A percentile compares a stretch with the other conserved stretches of the same genome.
Evolutionary conservation across 2,797 vertebrate genomes (phyloP).

Genomic region (Syngnathus acus): DNA sequence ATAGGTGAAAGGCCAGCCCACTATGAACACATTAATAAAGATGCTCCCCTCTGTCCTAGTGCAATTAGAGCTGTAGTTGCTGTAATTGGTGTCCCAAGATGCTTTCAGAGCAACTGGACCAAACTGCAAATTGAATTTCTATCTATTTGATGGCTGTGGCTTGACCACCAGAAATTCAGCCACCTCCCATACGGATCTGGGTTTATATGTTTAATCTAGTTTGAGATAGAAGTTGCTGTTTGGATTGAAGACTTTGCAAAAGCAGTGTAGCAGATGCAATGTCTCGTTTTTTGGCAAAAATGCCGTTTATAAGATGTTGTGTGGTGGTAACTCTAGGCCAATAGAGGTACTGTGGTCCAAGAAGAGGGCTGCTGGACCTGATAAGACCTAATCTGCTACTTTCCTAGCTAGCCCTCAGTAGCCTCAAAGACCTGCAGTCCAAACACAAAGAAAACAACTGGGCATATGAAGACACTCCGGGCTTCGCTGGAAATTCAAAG

Average conservation of each 20-base stretch:
- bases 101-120: slow-evolving; percentile 52
- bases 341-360: slow-evolving; percentile 24
- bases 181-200: slow-evolving; percentile 20
- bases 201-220: background rate
- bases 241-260: too few relatives aligned
- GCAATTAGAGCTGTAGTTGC: slow-evolving; percentile 74
- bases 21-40: slow-evolving; percentile 73
- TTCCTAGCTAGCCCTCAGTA: slow-evolving; percentile 26
- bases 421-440: slow-evolving; percentile 26
- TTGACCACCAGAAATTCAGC: slow-evolving; percentile 29
- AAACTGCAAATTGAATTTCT: slow-evolving; percentile 51
- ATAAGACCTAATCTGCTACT: slow-evolving; percentile 45
- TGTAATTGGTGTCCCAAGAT: slow-evolving; percentile 59
- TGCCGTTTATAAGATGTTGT: slow-evolving; percentile 14
- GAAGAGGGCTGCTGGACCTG: slow-evolving; percentile 34
- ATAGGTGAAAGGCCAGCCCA: slow-evolving; percentile 62
- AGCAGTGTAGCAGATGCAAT: background rate
- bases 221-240: slow-evolving; percentile 11
- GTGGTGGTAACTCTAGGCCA: slow-evolving; percentile 28
- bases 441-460: slow-evolving; percentile 23
- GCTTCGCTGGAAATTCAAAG: slow-evolving; percentile 22
- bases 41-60: slow-evolving; percentile 48
- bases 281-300: slow-evolving; percentile 10
- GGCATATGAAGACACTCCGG: slow-evolving; percentile 8
- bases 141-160: slow-evolving; percentile 51